A percentile compares a stretch with the other conserved stretches of the same genome.
phyloP scores from a whole-genome alignment of 2,888 invertebrate species.

The Drosophila subquinaria region DNA sequence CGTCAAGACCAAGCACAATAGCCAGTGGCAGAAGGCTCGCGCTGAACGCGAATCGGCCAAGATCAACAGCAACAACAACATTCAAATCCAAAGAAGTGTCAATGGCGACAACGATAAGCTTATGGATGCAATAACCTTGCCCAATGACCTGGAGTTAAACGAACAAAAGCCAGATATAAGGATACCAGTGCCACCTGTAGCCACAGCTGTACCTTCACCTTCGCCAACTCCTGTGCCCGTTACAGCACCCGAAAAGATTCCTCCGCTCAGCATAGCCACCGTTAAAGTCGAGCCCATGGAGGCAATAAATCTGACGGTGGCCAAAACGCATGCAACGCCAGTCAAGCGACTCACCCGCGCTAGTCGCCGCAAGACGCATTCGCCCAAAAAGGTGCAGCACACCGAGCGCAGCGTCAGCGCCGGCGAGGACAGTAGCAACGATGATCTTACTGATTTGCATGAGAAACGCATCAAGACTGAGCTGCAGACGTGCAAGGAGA shows the following conservation, averaged over 20 bases:
- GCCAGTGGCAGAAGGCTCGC: slow-evolving; percentile 70
- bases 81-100: slow-evolving; percentile 48
- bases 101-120: slow-evolving; percentile 51
- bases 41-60: slow-evolving; percentile 72
- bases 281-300: slow-evolving; percentile 53
- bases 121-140: slow-evolving; percentile 21
- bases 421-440: slow-evolving; percentile 49
- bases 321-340: slow-evolving; percentile 38
- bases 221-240: not conserved
- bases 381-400: slow-evolving; percentile 68
- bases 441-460: slow-evolving; percentile 30
- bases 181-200: slow-evolving; percentile 6
- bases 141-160: slow-evolving; percentile 2
- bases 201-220: not conserved
- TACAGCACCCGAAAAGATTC: not conserved
- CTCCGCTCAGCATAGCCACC: slow-evolving; percentile 7
- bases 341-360: slow-evolving; percentile 54
- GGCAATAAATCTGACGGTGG: slow-evolving; percentile 64
- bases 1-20: slow-evolving; percentile 69
- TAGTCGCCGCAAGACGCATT: slow-evolving; percentile 71
- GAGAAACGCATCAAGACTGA: slow-evolving; percentile 53
- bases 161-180: slow-evolving; percentile 4
- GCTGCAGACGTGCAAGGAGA: slow-evolving; percentile 58
- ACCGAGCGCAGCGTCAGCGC: slow-evolving; percentile 49
- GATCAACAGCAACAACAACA: slow-evolving; percentile 52